Conservation (phyloP, 2,113 vertebrate genomes). For the Strix uralensis region DNA sequence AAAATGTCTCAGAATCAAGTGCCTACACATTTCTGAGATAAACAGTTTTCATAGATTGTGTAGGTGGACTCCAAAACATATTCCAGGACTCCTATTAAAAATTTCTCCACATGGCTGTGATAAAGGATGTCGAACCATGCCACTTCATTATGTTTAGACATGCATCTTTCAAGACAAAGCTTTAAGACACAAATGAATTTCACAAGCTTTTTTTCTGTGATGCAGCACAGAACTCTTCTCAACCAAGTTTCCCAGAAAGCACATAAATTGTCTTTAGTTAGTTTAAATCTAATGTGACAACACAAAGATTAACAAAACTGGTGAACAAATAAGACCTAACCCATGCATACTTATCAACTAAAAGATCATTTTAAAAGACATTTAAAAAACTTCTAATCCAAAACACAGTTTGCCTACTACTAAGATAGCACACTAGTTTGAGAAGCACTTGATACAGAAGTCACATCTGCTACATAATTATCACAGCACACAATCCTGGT, state of each 20-base stretch:
- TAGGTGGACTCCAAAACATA: not conserved
- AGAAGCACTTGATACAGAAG: not conserved
- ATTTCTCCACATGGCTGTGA: not conserved
- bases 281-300: not conserved
- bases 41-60: not conserved
- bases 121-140: not conserved
- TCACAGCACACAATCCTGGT: not conserved
- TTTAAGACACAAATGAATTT: not conserved
- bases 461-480: not conserved
- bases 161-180: not conserved
- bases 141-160: not conserved
- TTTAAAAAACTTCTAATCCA: not conserved
- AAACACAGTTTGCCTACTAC: not conserved
- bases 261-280: not conserved
- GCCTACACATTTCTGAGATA: not conserved
- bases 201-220: not conserved
- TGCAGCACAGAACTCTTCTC: not conserved
- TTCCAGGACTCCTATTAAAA: not conserved
- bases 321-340: not conserved
- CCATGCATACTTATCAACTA: not conserved
- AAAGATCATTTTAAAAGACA: not conserved
- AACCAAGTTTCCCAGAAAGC: not conserved
- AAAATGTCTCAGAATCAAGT: not conserved
- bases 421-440: not conserved
- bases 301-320: not conserved